A percentile compares a stretch with the other conserved stretches of the same genome.
Conservation (phyloP, 2,113 vertebrate genomes). For the Catagonus wagneri region DNA sequence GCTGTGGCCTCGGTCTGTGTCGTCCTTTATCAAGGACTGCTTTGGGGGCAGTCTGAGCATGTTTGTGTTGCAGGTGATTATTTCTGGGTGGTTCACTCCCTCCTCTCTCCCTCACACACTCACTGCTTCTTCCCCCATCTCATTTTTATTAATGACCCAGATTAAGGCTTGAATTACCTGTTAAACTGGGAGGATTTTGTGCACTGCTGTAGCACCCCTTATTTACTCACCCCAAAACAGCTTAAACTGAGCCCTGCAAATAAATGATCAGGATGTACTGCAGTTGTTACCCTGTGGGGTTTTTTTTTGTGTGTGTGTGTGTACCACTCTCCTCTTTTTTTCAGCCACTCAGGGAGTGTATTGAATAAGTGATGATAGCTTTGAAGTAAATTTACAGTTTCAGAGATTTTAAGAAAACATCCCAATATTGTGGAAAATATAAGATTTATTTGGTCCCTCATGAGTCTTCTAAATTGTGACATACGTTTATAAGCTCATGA, state of each 20-base stretch:
- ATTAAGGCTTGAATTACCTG: neutral
- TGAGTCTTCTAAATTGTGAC: slow-evolving; percentile 43
- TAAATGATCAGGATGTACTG: neutral
- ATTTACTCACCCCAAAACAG: neutral
- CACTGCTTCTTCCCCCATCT: neutral
- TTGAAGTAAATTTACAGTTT: slow-evolving; percentile 47
- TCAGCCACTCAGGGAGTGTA: neutral
- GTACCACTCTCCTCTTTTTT: neutral
- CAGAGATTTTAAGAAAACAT: slow-evolving; percentile 49
- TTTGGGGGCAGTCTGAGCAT: neutral
- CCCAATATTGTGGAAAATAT: neutral
- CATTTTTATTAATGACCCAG: neutral
- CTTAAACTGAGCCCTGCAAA: neutral
- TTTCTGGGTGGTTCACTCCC: neutral
- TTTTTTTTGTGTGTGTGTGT: too few relatives aligned
- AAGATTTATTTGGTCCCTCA: slow-evolving; percentile 3
- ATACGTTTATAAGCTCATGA: slow-evolving; percentile 5
- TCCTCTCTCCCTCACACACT: fast-evolving
- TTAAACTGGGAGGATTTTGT: neutral
- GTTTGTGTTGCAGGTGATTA: neutral
- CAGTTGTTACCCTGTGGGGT: neutral
- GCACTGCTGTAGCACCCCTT: neutral
- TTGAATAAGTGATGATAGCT: neutral
- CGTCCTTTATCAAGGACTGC: neutral
- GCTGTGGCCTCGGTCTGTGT: neutral